Evolutionary conservation across 37 sponge, comb jelly and placozoan genomes (phyloP).

Genomic region (Halisarca cf. caerulea): DNA sequence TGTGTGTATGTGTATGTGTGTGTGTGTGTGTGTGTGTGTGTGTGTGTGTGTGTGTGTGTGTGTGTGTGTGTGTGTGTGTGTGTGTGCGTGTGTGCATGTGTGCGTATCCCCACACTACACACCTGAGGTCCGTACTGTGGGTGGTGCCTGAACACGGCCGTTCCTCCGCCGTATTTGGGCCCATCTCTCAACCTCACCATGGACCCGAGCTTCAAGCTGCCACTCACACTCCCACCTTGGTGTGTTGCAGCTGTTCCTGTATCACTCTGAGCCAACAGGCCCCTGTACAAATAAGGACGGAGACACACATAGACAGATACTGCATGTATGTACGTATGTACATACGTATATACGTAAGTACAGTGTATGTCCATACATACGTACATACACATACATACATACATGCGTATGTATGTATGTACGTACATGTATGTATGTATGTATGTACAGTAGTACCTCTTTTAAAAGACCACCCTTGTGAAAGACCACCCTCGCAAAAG

Average conservation of each 20-base stretch:
- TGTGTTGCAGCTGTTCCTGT: neutral
- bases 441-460: too few species aligned
- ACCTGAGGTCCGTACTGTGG: constrained; percentile 55
- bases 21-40: constrained; percentile 19
- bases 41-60: constrained; percentile 20
- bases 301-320: neutral
- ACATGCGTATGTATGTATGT: too few species aligned
- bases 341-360: neutral
- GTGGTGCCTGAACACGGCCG: constrained; percentile 52
- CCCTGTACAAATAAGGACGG: constrained; percentile 39
- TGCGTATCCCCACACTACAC: constrained; percentile 6
- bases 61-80: constrained; percentile 20
- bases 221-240: neutral
- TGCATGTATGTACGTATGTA: neutral
- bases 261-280: constrained; percentile 54
- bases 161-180: constrained; percentile 60
- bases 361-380: neutral
- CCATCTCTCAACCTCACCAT: constrained; percentile 67
- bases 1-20: neutral
- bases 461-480: too few species aligned
- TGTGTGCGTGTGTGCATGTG: constrained; percentile 11
- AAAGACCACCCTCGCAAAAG: too few species aligned
- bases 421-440: too few species aligned
- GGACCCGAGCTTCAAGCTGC: constrained; percentile 31
- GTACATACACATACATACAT: neutral